A percentile compares a stretch with the other conserved stretches of the same genome.
Conservation (phyloP, 2,888 invertebrate genomes). For the Rhamnusium bicolor region DNA sequence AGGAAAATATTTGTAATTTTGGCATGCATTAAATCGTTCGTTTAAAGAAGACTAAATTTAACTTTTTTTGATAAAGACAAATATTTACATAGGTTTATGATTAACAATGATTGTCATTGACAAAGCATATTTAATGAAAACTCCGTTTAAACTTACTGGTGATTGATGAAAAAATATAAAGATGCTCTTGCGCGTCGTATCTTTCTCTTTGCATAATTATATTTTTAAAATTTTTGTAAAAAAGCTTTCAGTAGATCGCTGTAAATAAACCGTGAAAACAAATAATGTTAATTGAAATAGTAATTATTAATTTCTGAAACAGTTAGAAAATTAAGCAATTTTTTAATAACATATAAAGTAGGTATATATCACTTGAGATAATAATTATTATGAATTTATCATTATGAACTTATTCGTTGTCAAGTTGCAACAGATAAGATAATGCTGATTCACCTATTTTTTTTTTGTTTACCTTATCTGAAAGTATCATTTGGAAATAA, state of each 20-base stretch:
- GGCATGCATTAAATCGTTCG: neutral
- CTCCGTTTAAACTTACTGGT: neutral
- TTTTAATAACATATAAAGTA: no score
- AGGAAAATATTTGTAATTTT: neutral
- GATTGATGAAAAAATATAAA: no score
- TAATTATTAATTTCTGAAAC: neutral
- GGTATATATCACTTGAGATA: slow-evolving; percentile 6
- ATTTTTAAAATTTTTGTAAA: no score
- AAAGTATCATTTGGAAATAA: neutral
- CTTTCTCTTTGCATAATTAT: no score
- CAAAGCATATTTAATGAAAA: neutral
- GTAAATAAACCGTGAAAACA: no score
- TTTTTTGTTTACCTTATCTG: neutral
- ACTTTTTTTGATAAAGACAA: neutral
- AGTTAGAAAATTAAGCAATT: neutral
- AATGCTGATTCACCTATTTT: slow-evolving; percentile 8
- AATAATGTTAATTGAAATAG: no score
- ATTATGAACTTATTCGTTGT: slow-evolving; percentile 1
- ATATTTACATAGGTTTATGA: neutral
- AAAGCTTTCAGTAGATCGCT: no score
- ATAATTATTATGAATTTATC: neutral
- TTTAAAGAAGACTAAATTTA: neutral
- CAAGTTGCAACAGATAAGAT: slow-evolving; percentile 10
- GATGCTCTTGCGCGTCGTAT: no score
- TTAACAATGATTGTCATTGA: neutral